Conservation (phyloP, 2,888 invertebrate genomes). For the Ophioninae sp. region DNA sequence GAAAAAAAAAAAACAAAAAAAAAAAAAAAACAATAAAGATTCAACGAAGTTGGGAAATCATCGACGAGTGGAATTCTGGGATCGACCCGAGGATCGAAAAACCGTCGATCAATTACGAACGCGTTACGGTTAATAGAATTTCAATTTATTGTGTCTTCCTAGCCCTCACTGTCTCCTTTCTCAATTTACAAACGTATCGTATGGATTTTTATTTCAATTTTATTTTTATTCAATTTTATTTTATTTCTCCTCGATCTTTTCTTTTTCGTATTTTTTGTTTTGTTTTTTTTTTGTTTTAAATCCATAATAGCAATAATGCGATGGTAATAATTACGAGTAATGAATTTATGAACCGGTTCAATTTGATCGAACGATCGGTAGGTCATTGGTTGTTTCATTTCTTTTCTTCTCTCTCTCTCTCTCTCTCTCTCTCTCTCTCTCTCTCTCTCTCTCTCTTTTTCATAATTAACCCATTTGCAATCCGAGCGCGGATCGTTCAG, state of each 20-base stretch:
- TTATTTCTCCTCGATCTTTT: no score
- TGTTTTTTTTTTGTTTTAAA: slow-evolving; percentile 62
- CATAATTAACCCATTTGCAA: no score
- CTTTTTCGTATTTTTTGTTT: no score
- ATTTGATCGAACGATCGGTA: slow-evolving; percentile 58
- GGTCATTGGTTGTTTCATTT: slow-evolving; percentile 33
- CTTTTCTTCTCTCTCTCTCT: no score
- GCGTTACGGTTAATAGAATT: slow-evolving; percentile 78
- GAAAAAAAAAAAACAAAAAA: no score
- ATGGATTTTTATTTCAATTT: slow-evolving; percentile 62
- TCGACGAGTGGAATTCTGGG: no score
- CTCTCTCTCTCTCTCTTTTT: no score
- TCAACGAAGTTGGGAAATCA: no score
- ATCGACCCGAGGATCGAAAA: neutral
- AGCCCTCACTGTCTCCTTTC: slow-evolving; percentile 79
- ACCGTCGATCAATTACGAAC: slow-evolving; percentile 50
- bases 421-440: no score
- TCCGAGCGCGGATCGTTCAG: no score
- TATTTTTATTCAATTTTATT: no score
- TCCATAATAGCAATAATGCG: slow-evolving; percentile 67
- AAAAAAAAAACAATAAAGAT: no score
- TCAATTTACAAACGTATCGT: slow-evolving; percentile 79
- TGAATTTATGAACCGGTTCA: slow-evolving; percentile 56
- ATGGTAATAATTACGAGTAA: slow-evolving; percentile 64
- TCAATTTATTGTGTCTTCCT: slow-evolving; percentile 79